Evolutionary conservation across 2,888 invertebrate species (phyloP), one percentile per base, ranked within the genome.

Genomic region (Leptinotarsa rubiginosa): DNA sequence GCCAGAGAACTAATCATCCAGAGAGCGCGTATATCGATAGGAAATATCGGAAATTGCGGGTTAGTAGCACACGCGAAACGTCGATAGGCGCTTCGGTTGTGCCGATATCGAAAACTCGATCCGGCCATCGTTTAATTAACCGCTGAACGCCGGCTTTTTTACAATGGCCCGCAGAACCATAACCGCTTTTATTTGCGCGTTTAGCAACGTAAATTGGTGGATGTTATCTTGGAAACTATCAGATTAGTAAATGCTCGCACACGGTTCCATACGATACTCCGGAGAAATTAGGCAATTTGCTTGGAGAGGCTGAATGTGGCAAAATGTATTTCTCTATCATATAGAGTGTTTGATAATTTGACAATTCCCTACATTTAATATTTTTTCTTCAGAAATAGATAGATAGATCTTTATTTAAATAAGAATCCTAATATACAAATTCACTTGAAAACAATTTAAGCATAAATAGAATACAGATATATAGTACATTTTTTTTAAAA

Each of bases 21-120:
- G 50, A 31, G 41, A 52, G 47, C 74, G 76, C 74, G 62, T 62
- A 62, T 62, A 62, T 62, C 62, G 25, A 25, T 62, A 62, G 62
- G 62, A 62, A 41, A 62, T 62, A 41, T 62, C 62, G 62, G 62
- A 77, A 81, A 81, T 81, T 80, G 79, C 80, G 72, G 81, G 81
- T 81, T 80, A 81, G 81, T 81, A 76, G 81, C 77, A 81, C 81
- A 81, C 76, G 71, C 77, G 77, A 79, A 77, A 78, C 76, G 75
- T 70, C 74, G 79, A 79, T 78, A 78, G 77, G 80, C 76, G 76
- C 75, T 77, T 77, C 66, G 75, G 70, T 62, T 67, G 65, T 72
- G 65, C 49, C 75, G 74, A 75, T 78, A 78, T 78, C 78, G 74
- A 73, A 73, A 74, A 64, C 72, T 66, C 74, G 75, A 78, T 76